phyloP scores from a whole-genome alignment of 2,888 invertebrate species.

The Augiades crinisus region DNA sequence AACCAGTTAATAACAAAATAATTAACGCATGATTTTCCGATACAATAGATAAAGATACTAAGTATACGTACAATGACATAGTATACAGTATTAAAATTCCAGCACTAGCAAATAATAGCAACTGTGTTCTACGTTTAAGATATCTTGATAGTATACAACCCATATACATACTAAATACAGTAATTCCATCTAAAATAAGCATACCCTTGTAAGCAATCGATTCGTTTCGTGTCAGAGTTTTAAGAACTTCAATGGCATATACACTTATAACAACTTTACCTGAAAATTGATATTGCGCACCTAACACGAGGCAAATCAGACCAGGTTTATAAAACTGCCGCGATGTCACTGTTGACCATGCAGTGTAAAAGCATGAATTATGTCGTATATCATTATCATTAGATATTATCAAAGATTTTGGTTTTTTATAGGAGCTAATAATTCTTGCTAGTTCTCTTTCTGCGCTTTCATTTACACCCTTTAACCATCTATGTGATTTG shows the following conservation, averaged over 20 bases:
- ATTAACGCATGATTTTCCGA: slow-evolving; percentile 39
- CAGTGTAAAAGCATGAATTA: too few relatives aligned
- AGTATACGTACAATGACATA: slow-evolving; percentile 33
- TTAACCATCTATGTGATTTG: slow-evolving; percentile 42
- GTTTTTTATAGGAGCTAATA: slow-evolving; percentile 25
- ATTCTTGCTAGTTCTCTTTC: slow-evolving; percentile 38
- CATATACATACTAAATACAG: too few relatives aligned
- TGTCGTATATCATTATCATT: too few relatives aligned
- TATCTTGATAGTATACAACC: too few relatives aligned
- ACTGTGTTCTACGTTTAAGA: neutral
- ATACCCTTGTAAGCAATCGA: too few relatives aligned
- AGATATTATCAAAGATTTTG: too few relatives aligned
- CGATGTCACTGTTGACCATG: neutral
- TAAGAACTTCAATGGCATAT: too few relatives aligned
- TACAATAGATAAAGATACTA: slow-evolving; percentile 27
- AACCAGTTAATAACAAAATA: slow-evolving; percentile 43
- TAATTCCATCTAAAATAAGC: too few relatives aligned
- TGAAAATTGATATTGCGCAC: slow-evolving; percentile 36
- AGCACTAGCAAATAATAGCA: slow-evolving; percentile 28
- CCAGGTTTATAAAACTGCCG: slow-evolving; percentile 43
- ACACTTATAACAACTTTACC: slow-evolving; percentile 38
- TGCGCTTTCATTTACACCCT: slow-evolving; percentile 39
- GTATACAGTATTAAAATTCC: slow-evolving; percentile 30
- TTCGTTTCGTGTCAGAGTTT: slow-evolving; percentile 37
- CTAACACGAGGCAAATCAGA: too few relatives aligned